Conservation (phyloP, 2,113 vertebrate genomes). For the Oceanites oceanicus region DNA sequence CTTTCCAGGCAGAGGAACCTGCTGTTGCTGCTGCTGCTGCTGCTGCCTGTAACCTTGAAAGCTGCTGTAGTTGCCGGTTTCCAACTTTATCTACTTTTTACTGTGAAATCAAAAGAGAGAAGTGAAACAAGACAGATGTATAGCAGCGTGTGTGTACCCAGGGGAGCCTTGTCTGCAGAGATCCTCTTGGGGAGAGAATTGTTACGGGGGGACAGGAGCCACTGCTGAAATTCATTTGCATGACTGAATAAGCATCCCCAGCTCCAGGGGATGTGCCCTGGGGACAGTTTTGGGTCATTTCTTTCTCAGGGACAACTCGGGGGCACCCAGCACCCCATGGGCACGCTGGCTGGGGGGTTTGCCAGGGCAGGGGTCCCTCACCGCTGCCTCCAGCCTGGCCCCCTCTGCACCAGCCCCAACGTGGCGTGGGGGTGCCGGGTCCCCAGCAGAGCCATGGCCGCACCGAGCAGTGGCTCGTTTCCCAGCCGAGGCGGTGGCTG, state of each 20-base stretch:
- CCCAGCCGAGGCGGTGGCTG: not conserved
- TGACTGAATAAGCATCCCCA: not conserved
- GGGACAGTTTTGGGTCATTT: not conserved
- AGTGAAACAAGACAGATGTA: not conserved
- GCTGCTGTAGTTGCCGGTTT: not conserved
- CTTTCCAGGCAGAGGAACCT: not conserved
- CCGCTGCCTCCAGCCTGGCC: rapidly evolving
- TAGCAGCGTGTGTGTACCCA: not conserved
- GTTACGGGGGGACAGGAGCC: not conserved
- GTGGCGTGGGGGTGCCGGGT: not conserved
- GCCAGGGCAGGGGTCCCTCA: not conserved
- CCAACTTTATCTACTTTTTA: not conserved
- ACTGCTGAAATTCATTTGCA: not conserved
- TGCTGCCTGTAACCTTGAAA: not conserved
- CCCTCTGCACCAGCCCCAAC: not conserved
- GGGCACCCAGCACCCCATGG: not conserved
- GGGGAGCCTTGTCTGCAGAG: not conserved
- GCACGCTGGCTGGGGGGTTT: rapidly evolving
- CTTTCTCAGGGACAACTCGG: not conserved
- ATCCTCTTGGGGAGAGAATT: not conserved
- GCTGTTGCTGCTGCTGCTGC: rapidly evolving
- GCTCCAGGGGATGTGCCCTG: rapidly evolving
- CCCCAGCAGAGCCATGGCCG: rapidly evolving
- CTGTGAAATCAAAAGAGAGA: not conserved
- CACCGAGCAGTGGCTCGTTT: not conserved